These are phyloP conservation scores for Catocala fraxini DNA, from an alignment of 2,888 invertebrate species.

Conservation along the genomic window DNA sequence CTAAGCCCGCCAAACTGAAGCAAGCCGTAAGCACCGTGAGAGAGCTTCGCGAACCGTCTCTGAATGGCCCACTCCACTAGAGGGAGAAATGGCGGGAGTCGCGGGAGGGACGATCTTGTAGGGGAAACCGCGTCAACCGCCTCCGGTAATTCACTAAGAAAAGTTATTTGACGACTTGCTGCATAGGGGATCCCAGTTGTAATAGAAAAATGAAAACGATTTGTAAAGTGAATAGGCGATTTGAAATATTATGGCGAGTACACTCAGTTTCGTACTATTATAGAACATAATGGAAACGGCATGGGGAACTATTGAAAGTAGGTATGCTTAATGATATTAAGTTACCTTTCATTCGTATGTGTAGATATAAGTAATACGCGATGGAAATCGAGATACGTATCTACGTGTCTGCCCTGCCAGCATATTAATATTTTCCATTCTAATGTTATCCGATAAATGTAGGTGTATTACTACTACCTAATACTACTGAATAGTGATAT, in stretches of 20 bases:
- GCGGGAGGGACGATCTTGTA: conserved; percentile 83
- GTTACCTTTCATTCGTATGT: too few species aligned
- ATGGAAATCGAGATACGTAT: too few species aligned
- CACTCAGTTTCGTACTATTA: conserved; percentile 16
- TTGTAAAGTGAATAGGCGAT: conserved; percentile 53
- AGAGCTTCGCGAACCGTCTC: conserved; percentile 85
- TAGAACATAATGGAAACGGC: background rate
- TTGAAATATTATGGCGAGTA: conserved; percentile 31
- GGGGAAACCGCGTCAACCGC: conserved; percentile 85
- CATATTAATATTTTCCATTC: too few species aligned
- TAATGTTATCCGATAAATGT: too few species aligned
- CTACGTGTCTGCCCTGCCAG: too few species aligned
- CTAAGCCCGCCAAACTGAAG: conserved; percentile 85
- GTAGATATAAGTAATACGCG: too few species aligned
- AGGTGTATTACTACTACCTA: too few species aligned
- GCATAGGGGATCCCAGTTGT: conserved; percentile 67
- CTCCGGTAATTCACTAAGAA: conserved; percentile 86
- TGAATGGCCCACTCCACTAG: conserved; percentile 82
- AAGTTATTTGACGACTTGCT: conserved; percentile 83
- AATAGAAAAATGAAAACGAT: conserved; percentile 75
- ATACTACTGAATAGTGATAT: too few species aligned
- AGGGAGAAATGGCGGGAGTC: conserved; percentile 84
- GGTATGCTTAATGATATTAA: too few species aligned
- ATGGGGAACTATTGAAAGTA: too few species aligned
- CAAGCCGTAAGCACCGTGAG: conserved; percentile 70